These are phyloP conservation scores for Ennomos fuscantarius DNA, from an alignment of 2,888 invertebrate species.

Conservation along the genomic window DNA sequence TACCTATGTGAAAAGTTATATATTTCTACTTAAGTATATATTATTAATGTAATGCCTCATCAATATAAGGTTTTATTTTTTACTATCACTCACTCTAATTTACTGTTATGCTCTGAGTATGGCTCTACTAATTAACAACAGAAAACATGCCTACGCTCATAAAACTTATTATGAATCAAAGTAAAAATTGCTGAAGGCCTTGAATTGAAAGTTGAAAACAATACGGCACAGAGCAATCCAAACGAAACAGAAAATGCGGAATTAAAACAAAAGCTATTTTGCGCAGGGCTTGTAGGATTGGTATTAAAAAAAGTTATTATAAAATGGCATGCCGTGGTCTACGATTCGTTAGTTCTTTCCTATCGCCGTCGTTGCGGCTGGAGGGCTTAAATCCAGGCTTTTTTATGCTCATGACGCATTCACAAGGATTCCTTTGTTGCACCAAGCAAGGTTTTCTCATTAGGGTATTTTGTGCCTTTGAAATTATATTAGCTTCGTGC, in stretches of 20 bases:
- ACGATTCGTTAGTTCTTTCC: constrained; percentile 59
- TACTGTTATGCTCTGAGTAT: background rate
- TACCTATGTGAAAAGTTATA: no score
- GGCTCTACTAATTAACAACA: background rate
- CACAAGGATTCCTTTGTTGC: constrained; percentile 72
- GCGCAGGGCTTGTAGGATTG: constrained; percentile 46
- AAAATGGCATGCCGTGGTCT: constrained; percentile 55
- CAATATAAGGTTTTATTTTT: no score
- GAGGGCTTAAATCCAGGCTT: constrained; percentile 62
- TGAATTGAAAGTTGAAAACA: constrained; percentile 41
- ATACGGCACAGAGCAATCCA: constrained; percentile 47
- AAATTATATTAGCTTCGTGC: constrained; percentile 71
- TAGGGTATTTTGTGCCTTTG: constrained; percentile 74
- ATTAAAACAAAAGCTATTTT: constrained; percentile 56
- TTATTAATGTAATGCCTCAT: no score
- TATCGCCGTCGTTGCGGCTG: constrained; percentile 54
- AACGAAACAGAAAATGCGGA: constrained; percentile 55
- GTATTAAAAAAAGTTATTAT: constrained; percentile 57
- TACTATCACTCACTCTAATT: no score
- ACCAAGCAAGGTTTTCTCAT: constrained; percentile 71
- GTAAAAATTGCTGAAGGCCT: constrained; percentile 21
- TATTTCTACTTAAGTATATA: no score
- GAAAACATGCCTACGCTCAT: background rate
- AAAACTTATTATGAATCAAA: background rate
- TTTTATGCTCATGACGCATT: constrained; percentile 72